Base-by-base conservation (phyloP, 2,888 invertebrate species). In the Nasonia oneida region DNA sequence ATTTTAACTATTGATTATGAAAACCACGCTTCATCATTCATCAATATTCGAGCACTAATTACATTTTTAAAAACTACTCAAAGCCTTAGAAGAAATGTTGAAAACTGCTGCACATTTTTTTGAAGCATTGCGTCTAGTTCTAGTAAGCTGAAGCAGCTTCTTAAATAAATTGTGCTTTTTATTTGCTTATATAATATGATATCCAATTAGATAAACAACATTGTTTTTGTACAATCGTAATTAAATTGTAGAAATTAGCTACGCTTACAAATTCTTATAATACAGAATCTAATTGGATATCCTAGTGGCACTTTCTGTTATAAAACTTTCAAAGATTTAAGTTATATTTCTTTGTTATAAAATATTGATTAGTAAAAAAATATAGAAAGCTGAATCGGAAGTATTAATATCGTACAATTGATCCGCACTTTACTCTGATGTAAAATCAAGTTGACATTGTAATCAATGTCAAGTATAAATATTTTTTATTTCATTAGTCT, bases 1-100 rank as follows among this genome's bases (percentile, higher is more conserved):
- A 81, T 81, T 50, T 75, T 50, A 81, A 61, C 47, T 64, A 6
- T 75, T 81, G 42, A 74, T 75, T 47, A 64, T 37, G 64, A 75
- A 74, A 47, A 50, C 42, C 42, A 75, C 33, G 37, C 39, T 81
- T 74, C n/a, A 75, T 61, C 75, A 81, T 14, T 81, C 53, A 50
- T 64, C n/a, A 61, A 81, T n/a, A 75, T 64, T 81, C 75, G 10
- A 74, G 75, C 75, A 75, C 39, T 73, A 71, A 61, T 61, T 64
- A 47, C 15, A n/a, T 33, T 42, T 75, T 64, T n/a, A 74, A 71
- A 8, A 81, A 74, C 39, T 61, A 81, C 61, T 81, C 29, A 61
- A 74, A 57, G 10, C 47, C 23, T 81, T 37, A 67, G 33, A 57
- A 80, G 23, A 73, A 80, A 37, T 81, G 57, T 81, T 81, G 73